phyloP scores from a whole-genome alignment of 2,113 vertebrate genomes.

The Symphodus melops region DNA sequence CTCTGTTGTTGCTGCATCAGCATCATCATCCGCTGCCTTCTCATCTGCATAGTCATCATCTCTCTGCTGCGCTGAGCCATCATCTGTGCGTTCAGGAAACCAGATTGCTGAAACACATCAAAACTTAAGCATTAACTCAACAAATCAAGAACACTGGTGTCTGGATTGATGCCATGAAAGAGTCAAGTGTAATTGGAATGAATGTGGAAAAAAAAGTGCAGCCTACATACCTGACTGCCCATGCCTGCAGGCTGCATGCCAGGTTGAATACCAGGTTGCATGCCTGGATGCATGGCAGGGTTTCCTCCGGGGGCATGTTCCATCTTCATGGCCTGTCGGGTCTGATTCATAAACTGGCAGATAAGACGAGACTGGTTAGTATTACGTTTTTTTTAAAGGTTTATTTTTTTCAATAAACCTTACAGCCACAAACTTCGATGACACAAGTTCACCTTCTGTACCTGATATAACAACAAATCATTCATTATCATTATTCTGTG shows the following conservation, averaged over 20 bases:
- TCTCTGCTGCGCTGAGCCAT: constrained; percentile 94
- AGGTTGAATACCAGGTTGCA: constrained; percentile 82
- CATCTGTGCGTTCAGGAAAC: constrained; percentile 96
- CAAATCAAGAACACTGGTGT: neutral
- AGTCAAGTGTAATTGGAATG: neutral
- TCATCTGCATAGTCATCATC: constrained; percentile 90
- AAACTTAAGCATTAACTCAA: neutral
- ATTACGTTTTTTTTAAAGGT: too few species aligned
- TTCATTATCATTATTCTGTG: too few species aligned
- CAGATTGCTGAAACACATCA: constrained; percentile 79
- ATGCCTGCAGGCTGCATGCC: constrained; percentile 70
- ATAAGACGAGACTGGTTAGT: constrained; percentile 1
- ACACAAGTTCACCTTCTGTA: neutral
- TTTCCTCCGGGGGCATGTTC: constrained; percentile 84
- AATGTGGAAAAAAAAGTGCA: neutral
- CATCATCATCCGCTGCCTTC: constrained; percentile 91
- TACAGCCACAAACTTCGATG: neutral
- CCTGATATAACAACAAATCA: neutral
- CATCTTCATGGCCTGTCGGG: constrained; percentile 90
- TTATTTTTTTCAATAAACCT: neutral
- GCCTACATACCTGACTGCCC: constrained; percentile 81
- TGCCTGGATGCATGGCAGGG: constrained; percentile 87
- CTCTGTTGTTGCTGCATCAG: constrained; percentile 89
- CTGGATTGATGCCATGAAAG: neutral
- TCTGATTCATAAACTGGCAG: constrained; percentile 95